These are phyloP conservation scores for Dicyrtoma fusca DNA, from an alignment of 2,888 invertebrate species.

Conservation along the genomic window DNA sequence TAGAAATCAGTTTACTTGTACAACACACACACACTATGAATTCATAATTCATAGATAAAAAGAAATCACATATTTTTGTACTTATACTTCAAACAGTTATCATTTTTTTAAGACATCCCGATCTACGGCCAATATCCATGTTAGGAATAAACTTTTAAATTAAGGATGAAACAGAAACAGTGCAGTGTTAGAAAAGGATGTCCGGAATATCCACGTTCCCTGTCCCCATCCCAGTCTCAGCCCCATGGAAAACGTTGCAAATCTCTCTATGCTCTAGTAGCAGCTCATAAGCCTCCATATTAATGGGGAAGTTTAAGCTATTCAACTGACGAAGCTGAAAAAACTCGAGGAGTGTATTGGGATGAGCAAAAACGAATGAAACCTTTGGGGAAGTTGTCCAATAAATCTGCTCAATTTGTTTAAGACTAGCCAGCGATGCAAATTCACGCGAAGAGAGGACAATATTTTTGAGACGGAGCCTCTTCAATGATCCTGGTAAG, in stretches of 20 bases:
- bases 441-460: neutral
- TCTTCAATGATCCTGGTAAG: neutral
- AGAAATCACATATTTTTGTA: too few relatives aligned
- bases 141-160: too few relatives aligned
- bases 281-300: conserved; percentile 16
- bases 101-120: too few relatives aligned
- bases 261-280: neutral
- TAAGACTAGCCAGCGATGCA: neutral
- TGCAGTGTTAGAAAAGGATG: too few relatives aligned
- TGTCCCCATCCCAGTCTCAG: neutral
- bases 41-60: too few relatives aligned
- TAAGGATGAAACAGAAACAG: too few relatives aligned
- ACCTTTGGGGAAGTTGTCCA: neutral
- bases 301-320: conserved; percentile 17
- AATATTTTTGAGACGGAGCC: conserved; percentile 8
- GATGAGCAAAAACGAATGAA: too few relatives aligned
- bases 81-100: too few relatives aligned
- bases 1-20: too few relatives aligned
- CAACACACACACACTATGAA: too few relatives aligned
- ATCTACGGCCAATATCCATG: too few relatives aligned
- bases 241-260: conserved; percentile 9
- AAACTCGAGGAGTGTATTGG: neutral
- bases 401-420: conserved; percentile 4
- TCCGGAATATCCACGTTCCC: too few relatives aligned
- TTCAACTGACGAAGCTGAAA: neutral